These are phyloP conservation scores for Hemaris fuciformis DNA, from an alignment of 2,888 invertebrate genomes.

Conservation along the genomic window DNA sequence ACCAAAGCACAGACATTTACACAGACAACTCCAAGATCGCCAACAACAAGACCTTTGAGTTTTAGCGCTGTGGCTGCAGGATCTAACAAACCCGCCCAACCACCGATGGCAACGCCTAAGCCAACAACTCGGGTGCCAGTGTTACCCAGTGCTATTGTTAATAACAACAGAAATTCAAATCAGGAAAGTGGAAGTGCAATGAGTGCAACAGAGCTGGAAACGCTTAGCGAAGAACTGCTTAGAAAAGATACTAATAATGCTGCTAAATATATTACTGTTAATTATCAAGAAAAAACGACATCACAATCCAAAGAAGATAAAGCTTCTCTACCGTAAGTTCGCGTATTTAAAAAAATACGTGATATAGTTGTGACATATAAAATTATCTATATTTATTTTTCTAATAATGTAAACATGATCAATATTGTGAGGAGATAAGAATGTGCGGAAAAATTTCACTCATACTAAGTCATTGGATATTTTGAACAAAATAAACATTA, in stretches of 20 bases:
- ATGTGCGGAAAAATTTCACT: too few species aligned
- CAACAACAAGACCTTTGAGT: constrained; percentile 53
- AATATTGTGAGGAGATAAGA: too few species aligned
- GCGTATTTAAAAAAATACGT: too few species aligned
- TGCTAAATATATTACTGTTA: constrained; percentile 84
- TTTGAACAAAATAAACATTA: background rate
- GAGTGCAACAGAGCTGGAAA: constrained; percentile 84
- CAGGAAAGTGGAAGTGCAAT: constrained; percentile 44
- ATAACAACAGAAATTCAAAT: constrained; percentile 47
- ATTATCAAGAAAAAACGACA: constrained; percentile 88
- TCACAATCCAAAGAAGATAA: constrained; percentile 86
- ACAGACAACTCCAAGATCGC: constrained; percentile 30
- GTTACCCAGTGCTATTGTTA: constrained; percentile 73
- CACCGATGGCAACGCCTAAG: constrained; percentile 35
- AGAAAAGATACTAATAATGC: constrained; percentile 89
- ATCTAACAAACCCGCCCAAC: constrained; percentile 37
- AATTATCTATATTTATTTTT: too few species aligned
- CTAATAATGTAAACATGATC: too few species aligned
- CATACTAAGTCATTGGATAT: too few species aligned
- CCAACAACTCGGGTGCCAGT: constrained; percentile 40
- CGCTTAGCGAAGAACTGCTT: constrained; percentile 86
- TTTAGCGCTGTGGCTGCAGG: constrained; percentile 61
- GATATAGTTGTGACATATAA: too few species aligned
- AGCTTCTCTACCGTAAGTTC: constrained; percentile 88
- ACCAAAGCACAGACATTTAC: constrained; percentile 28